Evolutionary conservation across 2,888 invertebrate species (phyloP), one percentile per base, ranked within the genome.

Genomic region (Apodemia duryi): DNA sequence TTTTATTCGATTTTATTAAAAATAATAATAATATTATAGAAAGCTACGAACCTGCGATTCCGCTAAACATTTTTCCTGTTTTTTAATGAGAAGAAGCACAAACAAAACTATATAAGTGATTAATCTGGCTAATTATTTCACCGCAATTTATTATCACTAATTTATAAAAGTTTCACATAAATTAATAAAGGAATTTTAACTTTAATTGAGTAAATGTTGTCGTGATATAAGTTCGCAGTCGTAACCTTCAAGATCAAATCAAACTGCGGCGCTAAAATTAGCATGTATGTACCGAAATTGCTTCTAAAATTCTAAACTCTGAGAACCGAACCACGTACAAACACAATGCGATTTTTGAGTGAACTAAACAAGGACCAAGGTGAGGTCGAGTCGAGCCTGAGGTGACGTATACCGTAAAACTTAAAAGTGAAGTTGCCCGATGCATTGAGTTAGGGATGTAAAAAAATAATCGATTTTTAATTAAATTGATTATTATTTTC

Each of bases 1-100:
- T 46, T 41, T 41, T 41, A 41, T 7, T 46, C 13, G 13, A 46
- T 13, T 13, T 4, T 13, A 52, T 38, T 35, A 51, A 32, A 46
- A 13, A 41, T 5, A 63, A 49, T 9, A 63, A 11, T 54, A 7
- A 41, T 41, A 41, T 6, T 52, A 64, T 32, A 21, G 43, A 61
- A 61, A 38, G 3, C 81, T 69, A 35, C 64, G 46, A 35, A 91
- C 91, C 91, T 84, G 91, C 88, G 77, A 91, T 91, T 81, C 87
- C 86, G 78, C 88, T 91, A 79, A 91, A 91, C 91, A 91, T 91
- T 81, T 84, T 88, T 72, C 63, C 65, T 66, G 68, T 62, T 67
- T 21, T 64, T 64, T 67, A 68, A 69, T 38, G 11, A 51, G 61
- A 43, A 51, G 41, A 61, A 49, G 13, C 49, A 68, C 66, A 65